Evolutionary conservation across 2,888 invertebrate species (phyloP).

Genomic region (Pediacus dermestoides): DNA sequence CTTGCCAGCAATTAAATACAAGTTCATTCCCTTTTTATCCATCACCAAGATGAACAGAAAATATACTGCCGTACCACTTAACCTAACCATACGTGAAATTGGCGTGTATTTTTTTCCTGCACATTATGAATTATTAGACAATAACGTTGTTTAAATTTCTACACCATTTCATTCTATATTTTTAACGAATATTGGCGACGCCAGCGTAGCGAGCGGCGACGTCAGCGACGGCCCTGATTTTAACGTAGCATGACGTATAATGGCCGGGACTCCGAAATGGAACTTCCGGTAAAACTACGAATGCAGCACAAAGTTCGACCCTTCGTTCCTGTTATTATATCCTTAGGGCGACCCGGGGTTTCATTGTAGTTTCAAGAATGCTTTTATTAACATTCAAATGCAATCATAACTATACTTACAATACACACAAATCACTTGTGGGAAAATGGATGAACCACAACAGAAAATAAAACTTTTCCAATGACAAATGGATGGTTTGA

Average conservation of each 20-base stretch:
- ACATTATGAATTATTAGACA: constrained; percentile 18
- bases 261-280: constrained; percentile 32
- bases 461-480: too few relatives aligned
- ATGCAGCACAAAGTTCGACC: constrained; percentile 2
- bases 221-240: constrained; percentile 35
- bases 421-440: constrained; percentile 4
- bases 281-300: constrained; percentile 28
- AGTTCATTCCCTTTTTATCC: constrained; percentile 9
- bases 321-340: too few relatives aligned
- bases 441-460: too few relatives aligned
- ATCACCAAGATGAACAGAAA: too few relatives aligned
- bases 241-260: constrained; percentile 30
- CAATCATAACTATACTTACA: constrained; percentile 4
- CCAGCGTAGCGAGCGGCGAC: constrained; percentile 26
- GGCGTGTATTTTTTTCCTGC: constrained; percentile 10
- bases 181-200: constrained; percentile 38
- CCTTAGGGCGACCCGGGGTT: too few relatives aligned
- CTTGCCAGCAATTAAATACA: constrained; percentile 29
- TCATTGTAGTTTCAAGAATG: constrained; percentile 1
- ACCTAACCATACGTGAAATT: background rate
- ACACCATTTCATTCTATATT: constrained; percentile 37
- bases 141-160: constrained; percentile 34
- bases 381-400: constrained; percentile 3
- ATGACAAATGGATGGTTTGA: too few relatives aligned
- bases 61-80: too few relatives aligned